These are phyloP conservation scores for Oceanodroma tethys DNA, from an alignment of 2,113 vertebrate species.

Conservation along the genomic window DNA sequence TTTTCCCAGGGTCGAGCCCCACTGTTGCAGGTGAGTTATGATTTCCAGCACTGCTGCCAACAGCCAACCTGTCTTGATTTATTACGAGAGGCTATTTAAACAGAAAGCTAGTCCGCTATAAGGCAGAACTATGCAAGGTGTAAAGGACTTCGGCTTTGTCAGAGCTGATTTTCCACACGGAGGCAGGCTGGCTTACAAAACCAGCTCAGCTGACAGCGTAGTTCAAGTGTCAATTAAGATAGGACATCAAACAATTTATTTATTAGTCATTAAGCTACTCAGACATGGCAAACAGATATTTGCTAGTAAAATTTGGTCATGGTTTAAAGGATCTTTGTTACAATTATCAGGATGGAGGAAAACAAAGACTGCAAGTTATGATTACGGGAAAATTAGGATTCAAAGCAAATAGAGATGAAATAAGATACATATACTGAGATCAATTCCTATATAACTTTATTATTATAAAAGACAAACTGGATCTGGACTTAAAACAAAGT, in stretches of 20 bases:
- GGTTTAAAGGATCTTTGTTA: not conserved
- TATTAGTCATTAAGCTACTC: constrained; percentile 11
- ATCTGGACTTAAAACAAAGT: not conserved
- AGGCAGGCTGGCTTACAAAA: constrained; percentile 23
- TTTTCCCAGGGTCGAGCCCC: not conserved
- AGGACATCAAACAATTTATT: constrained; percentile 18
- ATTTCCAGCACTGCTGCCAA: not conserved
- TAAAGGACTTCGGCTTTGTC: not conserved
- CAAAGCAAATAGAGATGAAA: not conserved
- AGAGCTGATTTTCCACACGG: not conserved
- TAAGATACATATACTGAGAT: not conserved
- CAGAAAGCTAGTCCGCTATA: not conserved
- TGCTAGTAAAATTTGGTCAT: not conserved
- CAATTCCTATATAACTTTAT: not conserved
- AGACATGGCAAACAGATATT: not conserved
- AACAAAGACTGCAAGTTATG: not conserved
- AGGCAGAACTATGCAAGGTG: not conserved
- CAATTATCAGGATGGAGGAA: not conserved
- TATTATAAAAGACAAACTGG: not conserved
- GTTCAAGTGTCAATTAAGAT: constrained; percentile 47
- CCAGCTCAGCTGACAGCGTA: constrained; percentile 27
- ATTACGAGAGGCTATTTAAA: not conserved
- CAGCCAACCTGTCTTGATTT: not conserved
- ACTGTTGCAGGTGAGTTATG: not conserved
- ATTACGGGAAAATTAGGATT: not conserved